Conservation (phyloP, 2,113 vertebrate genomes). For the Megalops atlanticus region DNA sequence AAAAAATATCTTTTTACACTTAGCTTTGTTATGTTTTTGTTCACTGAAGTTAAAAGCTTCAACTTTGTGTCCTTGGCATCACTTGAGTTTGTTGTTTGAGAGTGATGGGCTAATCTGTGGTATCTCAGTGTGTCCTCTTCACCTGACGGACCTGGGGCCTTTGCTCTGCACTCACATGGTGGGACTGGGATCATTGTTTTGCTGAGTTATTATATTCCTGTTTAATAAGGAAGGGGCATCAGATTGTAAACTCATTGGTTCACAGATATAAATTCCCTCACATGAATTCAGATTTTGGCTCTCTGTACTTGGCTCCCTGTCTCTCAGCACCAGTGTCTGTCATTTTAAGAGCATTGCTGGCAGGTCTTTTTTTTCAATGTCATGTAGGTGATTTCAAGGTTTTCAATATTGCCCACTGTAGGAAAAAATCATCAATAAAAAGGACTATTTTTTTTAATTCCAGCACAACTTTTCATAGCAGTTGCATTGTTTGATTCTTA, state of each 20-base stretch:
- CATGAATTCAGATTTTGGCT: no score
- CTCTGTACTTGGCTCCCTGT: background rate
- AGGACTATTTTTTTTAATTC: conserved; percentile 17
- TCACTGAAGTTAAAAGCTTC: conserved; percentile 36
- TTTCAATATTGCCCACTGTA: background rate
- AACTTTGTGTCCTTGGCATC: conserved; percentile 38
- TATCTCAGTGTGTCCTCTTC: conserved; percentile 37
- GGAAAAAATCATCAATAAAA: background rate
- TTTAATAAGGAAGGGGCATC: background rate
- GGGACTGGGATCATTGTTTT: background rate
- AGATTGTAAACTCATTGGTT: background rate
- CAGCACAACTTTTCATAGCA: background rate
- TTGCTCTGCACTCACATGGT: conserved; percentile 25
- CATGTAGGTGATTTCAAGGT: background rate
- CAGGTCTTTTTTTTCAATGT: background rate
- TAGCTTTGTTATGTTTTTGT: conserved; percentile 39
- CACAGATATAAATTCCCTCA: background rate
- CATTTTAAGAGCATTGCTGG: background rate
- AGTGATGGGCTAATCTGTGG: conserved; percentile 39
- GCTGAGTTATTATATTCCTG: conserved; percentile 10
- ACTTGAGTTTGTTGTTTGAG: conserved; percentile 43
- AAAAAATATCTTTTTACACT: conserved; percentile 23
- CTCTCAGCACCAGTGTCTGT: background rate
- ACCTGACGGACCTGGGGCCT: conserved; percentile 13
- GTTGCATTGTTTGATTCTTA: background rate